phyloP scores from a whole-genome alignment of 2,113 vertebrate species.

The Anser cygnoides region DNA sequence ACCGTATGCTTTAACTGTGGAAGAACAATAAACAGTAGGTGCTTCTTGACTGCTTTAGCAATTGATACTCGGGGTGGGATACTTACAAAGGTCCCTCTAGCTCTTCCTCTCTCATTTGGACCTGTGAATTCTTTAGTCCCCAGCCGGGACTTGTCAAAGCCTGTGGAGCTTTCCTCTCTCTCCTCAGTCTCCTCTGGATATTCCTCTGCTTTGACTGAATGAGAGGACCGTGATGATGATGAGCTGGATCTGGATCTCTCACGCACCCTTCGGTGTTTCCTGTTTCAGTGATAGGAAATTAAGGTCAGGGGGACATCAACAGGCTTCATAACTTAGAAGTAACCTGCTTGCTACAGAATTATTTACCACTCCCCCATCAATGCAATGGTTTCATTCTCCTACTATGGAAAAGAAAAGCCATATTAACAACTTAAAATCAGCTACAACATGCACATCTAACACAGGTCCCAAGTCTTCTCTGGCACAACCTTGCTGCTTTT shows the following conservation, averaged over 20 bases:
- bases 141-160: constrained; percentile 82
- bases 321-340: not conserved
- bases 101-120: constrained; percentile 80
- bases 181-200: constrained; percentile 82
- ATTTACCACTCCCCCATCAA: not conserved
- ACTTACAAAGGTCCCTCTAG: constrained; percentile 91
- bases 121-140: constrained; percentile 82
- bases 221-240: constrained; percentile 89
- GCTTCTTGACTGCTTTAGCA: not conserved
- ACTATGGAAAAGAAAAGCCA: not conserved
- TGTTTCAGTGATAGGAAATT: not conserved
- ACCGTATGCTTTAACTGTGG: not conserved
- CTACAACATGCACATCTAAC: not conserved
- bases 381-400: not conserved
- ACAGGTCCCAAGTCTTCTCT: not conserved
- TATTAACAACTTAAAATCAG: not conserved
- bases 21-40: accelerated
- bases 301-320: not conserved
- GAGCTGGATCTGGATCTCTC: constrained; percentile 92
- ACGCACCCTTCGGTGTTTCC: constrained; percentile 89
- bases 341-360: not conserved
- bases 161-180: constrained; percentile 81
- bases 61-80: not conserved
- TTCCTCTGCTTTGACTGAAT: constrained; percentile 83
- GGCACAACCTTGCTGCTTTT: not conserved